phyloP scores from a whole-genome alignment of 2,113 vertebrate genomes.

The Piaya cayana region DNA sequence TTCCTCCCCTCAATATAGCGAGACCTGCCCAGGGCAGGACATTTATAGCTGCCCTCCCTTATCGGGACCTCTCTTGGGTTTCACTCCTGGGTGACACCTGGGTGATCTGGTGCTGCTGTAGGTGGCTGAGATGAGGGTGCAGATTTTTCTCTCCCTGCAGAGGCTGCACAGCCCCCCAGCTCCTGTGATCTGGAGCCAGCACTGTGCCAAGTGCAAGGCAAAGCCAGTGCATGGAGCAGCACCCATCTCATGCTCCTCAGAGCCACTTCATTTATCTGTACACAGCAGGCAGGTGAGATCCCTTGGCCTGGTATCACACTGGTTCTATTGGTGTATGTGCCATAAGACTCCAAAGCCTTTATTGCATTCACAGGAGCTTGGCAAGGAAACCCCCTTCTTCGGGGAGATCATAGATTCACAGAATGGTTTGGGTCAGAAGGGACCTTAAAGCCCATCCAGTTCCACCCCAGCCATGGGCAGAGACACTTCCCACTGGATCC shows the following conservation, averaged over 20 bases:
- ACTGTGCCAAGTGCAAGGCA: background rate
- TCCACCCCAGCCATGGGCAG: too few relatives aligned
- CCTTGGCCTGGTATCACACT: background rate
- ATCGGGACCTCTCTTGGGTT: background rate
- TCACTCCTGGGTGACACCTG: background rate
- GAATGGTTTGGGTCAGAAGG: too few relatives aligned
- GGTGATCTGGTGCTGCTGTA: background rate
- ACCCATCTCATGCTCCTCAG: fast-evolving
- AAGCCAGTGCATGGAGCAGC: background rate
- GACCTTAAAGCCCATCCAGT: too few relatives aligned
- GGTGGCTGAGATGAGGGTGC: background rate
- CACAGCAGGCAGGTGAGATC: background rate
- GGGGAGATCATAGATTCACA: background rate
- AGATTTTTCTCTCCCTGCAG: background rate
- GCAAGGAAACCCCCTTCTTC: background rate
- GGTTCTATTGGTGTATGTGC: background rate
- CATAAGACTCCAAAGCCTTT: background rate
- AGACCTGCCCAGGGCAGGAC: background rate
- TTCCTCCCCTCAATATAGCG: background rate
- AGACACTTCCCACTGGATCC: too few relatives aligned
- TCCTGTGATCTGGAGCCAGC: too few relatives aligned
- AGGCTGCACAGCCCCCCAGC: background rate
- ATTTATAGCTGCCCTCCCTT: slow-evolving; percentile 12
- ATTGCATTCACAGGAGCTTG: background rate
- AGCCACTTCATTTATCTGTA: background rate